Conservation (phyloP, 2,888 invertebrate species). For the Tenthredo amoena region DNA sequence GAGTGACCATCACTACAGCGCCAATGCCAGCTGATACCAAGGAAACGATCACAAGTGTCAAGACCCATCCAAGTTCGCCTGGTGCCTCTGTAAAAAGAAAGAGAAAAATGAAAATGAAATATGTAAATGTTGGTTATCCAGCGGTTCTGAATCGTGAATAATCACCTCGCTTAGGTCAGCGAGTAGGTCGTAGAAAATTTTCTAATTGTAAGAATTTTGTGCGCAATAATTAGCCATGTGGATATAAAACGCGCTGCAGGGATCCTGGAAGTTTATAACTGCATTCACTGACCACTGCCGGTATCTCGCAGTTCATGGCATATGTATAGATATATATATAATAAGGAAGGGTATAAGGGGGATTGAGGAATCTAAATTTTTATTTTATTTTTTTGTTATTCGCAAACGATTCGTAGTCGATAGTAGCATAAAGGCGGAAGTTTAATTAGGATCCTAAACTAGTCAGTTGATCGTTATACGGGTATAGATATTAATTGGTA, state of each 20-base stretch:
- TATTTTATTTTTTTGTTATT: background rate
- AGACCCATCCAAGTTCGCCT: conserved; percentile 85
- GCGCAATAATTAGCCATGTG: conserved; percentile 39
- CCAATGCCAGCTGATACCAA: conserved; percentile 85
- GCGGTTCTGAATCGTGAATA: background rate
- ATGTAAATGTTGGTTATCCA: background rate
- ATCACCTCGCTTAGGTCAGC: background rate
- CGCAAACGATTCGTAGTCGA: background rate
- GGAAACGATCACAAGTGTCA: conserved; percentile 86
- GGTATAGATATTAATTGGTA: conserved; percentile 35
- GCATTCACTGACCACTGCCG: background rate
- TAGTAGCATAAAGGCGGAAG: background rate
- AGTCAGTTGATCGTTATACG: conserved; percentile 18
- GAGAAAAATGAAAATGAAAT: background rate
- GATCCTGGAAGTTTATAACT: conserved; percentile 28
- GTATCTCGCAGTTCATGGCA: background rate
- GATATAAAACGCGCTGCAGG: conserved; percentile 45
- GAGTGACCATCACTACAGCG: conserved; percentile 86
- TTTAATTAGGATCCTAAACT: conserved; percentile 40
- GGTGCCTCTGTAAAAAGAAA: conserved; percentile 80
- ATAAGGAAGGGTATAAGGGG: background rate
- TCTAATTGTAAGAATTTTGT: background rate
- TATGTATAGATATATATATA: no score
- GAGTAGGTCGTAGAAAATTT: background rate
- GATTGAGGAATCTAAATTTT: background rate